A percentile compares a stretch with the other conserved stretches of the same genome.
Evolutionary conservation across 2,888 invertebrate species (phyloP).

Genomic region (Ferrisia virgata): DNA sequence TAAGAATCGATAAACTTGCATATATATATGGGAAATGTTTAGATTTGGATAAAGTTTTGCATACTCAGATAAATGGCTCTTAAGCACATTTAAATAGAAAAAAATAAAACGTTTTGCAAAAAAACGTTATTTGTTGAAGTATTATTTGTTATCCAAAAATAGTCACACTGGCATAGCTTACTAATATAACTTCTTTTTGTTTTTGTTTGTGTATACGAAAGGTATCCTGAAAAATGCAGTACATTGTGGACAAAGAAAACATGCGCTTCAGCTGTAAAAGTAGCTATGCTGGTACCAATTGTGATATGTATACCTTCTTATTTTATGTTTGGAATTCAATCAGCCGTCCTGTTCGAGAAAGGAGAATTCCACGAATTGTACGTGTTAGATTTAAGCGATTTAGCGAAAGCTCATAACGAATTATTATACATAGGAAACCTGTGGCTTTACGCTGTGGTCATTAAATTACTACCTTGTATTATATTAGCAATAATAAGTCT

Average conservation of each 20-base stretch:
- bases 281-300: slow-evolving; percentile 73
- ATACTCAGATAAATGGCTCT: not conserved
- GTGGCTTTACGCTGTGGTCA: slow-evolving; percentile 72
- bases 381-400: slow-evolving; percentile 56
- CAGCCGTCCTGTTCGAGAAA: slow-evolving; percentile 58
- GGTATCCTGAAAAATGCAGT: slow-evolving; percentile 74
- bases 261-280: slow-evolving; percentile 71
- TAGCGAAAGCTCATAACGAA: slow-evolving; percentile 53
- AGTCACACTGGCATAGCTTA: not conserved
- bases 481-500: slow-evolving; percentile 69
- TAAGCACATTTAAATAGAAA: not conserved
- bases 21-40: not conserved
- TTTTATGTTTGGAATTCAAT: slow-evolving; percentile 65
- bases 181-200: not conserved
- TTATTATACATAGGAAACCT: slow-evolving; percentile 63
- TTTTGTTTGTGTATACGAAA: slow-evolving; percentile 54
- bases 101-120: not conserved
- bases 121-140: not conserved
- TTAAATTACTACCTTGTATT: slow-evolving; percentile 76
- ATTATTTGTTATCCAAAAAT: not conserved
- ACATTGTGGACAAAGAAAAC: slow-evolving; percentile 72
- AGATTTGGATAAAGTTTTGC: not conserved
- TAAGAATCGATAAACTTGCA: not conserved
- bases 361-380: slow-evolving; percentile 62
- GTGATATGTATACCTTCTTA: slow-evolving; percentile 81